phyloP scores from a whole-genome alignment of 2,797 vertebrate genomes.

The Pterois miles region DNA sequence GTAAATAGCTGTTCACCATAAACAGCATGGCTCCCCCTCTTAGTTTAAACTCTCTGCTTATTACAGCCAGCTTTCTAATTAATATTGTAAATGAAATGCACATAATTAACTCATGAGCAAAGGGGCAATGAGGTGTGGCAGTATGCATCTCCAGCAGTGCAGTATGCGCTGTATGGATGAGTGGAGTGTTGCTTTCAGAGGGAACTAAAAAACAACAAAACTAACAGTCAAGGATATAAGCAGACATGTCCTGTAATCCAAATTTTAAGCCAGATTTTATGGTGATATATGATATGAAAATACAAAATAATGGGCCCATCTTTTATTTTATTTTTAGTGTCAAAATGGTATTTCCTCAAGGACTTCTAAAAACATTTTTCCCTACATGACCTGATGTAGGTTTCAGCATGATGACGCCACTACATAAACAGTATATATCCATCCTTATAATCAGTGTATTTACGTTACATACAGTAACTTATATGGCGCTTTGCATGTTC shows the following conservation, averaged over 20 bases:
- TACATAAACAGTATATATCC: too few species aligned
- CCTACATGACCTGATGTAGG: too few species aligned
- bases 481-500: too few species aligned
- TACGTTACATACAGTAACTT: too few species aligned
- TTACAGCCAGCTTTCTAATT: background rate
- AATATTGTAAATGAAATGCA: background rate
- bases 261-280: background rate
- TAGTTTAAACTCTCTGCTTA: conserved; percentile 6
- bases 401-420: too few species aligned
- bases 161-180: background rate
- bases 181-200: background rate
- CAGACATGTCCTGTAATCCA: background rate
- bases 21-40: background rate
- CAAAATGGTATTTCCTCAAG: too few species aligned
- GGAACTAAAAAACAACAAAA: background rate
- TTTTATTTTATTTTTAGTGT: too few species aligned
- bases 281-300: background rate
- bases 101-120: background rate
- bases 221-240: background rate
- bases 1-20: background rate
- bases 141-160: background rate
- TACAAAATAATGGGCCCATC: background rate
- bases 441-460: too few species aligned
- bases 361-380: too few species aligned
- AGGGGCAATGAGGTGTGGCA: background rate